Conservation (phyloP, 2,888 invertebrate species). For the Ferrisia virgata region DNA sequence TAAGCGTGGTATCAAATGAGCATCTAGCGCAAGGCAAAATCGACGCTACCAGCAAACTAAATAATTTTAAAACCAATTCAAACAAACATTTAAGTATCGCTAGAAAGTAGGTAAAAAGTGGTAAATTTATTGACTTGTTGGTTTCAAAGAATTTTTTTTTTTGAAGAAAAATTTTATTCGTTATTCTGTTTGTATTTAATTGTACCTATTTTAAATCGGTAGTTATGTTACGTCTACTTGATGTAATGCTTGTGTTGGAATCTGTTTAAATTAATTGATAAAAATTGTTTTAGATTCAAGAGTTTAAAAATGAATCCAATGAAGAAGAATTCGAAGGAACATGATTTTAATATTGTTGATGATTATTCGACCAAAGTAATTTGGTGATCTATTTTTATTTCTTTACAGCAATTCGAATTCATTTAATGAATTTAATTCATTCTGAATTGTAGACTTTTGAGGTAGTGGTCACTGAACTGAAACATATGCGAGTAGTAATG, state of each 20-base stretch:
- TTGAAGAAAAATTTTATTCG: no score
- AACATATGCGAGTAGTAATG: conserved; percentile 40
- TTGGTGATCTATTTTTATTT: background rate
- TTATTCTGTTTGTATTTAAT: no score
- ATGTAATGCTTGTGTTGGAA: background rate
- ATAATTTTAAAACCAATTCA: background rate
- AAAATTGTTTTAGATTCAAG: background rate
- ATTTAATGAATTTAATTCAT: no score
- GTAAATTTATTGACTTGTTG: background rate
- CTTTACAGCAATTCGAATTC: background rate
- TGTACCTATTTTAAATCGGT: background rate
- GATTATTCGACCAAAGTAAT: conserved; percentile 2
- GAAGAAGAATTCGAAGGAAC: conserved; percentile 7
- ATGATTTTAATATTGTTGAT: background rate
- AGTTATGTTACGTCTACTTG: background rate
- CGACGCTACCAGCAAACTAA: background rate
- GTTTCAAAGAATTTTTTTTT: background rate
- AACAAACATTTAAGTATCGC: background rate
- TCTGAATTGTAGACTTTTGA: background rate
- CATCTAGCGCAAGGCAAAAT: background rate
- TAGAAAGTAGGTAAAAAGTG: background rate
- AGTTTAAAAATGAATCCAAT: background rate
- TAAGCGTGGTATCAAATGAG: background rate
- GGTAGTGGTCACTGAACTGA: conserved; percentile 25
- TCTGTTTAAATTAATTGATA: background rate